Evolutionary conservation across 1,140 invertebrate genomes (phyloP), one percentile per base, ranked within the genome.

Genomic region (Anoplophora glabripennis): DNA sequence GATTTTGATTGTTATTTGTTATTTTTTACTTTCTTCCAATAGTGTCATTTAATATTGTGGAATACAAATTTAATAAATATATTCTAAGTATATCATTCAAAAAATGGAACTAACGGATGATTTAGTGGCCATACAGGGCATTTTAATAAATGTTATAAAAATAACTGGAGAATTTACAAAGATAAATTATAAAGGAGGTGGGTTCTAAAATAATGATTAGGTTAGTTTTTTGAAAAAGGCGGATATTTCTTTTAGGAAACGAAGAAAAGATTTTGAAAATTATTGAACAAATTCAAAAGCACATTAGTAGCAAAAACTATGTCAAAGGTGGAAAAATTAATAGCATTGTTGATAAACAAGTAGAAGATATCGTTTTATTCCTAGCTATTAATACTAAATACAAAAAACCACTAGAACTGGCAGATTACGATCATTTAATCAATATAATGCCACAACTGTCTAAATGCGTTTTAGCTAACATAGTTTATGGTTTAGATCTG

Each of bases 41-140:
- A n/a, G n/a, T n/a, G n/a, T n/a, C n/a, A n/a, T n/a, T n/a, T n/a
- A n/a, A n/a, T n/a, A n/a, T n/a, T n/a, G n/a, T n/a, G n/a, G n/a
- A n/a, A n/a, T n/a, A n/a, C n/a, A n/a, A n/a, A n/a, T n/a, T n/a
- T n/a, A n/a, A n/a, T n/a, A n/a, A n/a, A n/a, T n/a, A n/a, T n/a
- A n/a, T n/a, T n/a, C n/a, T n/a, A n/a, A n/a, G n/a, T 11, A 40
- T 1, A 5, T 14, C 38, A 11, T 40, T n/a, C 10, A 45, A 15
- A 66, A 61, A 46, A 73, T 72, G 70, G 68, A 73, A 58, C 57
- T 72, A 47, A 68, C 63, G 53, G 44, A 53, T 9, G 68, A 73
- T 68, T 61, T 73, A 47, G 61, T 67, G 40, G 51, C 15, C 28
- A 59, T 71, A 44, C 72, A 73, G 64, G 62, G 64, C 14, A 62